Conservation (phyloP, 2,888 invertebrate genomes). For the Xiphydria camelus region DNA sequence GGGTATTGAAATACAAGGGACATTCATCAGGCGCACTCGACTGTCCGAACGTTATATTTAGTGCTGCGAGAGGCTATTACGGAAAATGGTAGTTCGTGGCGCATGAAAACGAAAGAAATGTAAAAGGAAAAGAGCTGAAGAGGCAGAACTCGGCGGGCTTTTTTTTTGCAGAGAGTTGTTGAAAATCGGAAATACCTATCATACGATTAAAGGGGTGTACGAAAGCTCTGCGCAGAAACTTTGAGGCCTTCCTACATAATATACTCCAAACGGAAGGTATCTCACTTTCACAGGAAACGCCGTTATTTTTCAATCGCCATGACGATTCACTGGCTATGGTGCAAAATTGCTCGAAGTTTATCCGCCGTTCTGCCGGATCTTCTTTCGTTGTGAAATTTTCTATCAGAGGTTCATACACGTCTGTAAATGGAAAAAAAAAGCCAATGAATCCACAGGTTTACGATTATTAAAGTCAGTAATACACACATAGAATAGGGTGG, state of each 20-base stretch:
- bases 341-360: constrained; percentile 84
- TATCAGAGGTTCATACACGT: constrained; percentile 44
- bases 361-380: constrained; percentile 53
- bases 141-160: too few species aligned
- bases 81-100: too few species aligned
- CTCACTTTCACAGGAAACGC: constrained; percentile 55
- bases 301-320: constrained; percentile 57
- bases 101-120: not conserved
- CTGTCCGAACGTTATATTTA: too few species aligned
- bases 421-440: too few species aligned
- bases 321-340: constrained; percentile 76
- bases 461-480: too few species aligned
- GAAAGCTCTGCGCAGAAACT: constrained; percentile 53
- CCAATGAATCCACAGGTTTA: too few species aligned
- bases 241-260: constrained; percentile 53
- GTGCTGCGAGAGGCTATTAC: too few species aligned
- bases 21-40: too few species aligned
- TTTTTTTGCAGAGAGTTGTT: constrained; percentile 12
- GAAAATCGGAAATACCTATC: constrained; percentile 46
- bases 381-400: constrained; percentile 42
- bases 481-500: too few species aligned
- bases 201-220: constrained; percentile 53
- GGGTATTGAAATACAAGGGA: too few species aligned
- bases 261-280: constrained; percentile 56
- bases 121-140: constrained; percentile 1